Evolutionary conservation across 2,888 invertebrate species (phyloP), one percentile per base, ranked within the genome.

Genomic region (Callinectes sapidus): DNA sequence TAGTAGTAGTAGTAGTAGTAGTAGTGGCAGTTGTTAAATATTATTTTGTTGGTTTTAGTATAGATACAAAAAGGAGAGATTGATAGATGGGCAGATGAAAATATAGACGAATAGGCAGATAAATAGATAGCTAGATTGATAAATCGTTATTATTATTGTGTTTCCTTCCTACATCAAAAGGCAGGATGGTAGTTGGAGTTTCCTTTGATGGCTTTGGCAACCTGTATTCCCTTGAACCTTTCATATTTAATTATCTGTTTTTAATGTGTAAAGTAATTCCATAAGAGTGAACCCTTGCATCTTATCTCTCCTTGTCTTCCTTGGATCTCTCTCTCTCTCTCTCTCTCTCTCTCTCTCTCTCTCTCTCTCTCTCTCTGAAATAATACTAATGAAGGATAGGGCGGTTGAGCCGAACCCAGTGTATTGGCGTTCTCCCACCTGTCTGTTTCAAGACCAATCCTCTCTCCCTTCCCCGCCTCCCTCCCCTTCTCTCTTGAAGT

Each of bases 291-390:
- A 71, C 23, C 28, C 28, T 71, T 71, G 13, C 28, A 16, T 61
- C 61, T 61, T 23, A 39, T 71, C 71, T 71, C n/a, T 71, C 71
- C 10, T 8, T 71, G 28, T 71, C 5, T 28, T 54, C 87, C 54
- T 54, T 61, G 23, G 54, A 54, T 87, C 54, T 16, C 87, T 87
- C 54, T 87, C 54, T 32, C 87, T 54, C 87, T 87, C 54, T 48
- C 54, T 48, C 87, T 48, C 55, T 48, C 61, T 88, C 55, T 23
- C 23, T 88, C 61, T 55, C 88, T 35, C 88, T 55, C 87, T 48
- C 28, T n/a, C 54, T 55, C 32, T 61, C 48, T 55, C 28, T 28
- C 61, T 55, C 14, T 55, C 54, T 16, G 35, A 23, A 32, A 28
- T n/a, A 48, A 39, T 2, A 86, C 39, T 86, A 86, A 42, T 86